Evolutionary conservation across 2,797 vertebrate species (phyloP), one percentile per base, ranked within the genome.

Genomic region (Malurus splendens): DNA sequence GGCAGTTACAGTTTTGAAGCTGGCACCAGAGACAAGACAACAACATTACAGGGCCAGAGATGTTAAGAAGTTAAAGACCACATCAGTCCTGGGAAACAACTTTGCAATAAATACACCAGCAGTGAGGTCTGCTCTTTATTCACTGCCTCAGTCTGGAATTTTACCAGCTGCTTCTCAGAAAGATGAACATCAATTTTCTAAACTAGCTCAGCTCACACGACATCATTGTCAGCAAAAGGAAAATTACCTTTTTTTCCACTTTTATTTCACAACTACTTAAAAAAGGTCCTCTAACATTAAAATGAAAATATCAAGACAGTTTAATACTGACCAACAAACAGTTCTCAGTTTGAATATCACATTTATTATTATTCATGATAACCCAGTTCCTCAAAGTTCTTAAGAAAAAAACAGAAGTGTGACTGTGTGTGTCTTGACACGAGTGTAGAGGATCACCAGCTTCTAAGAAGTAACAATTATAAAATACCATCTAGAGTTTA

Each of bases 1-100:
- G 68, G 92, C 60, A 93, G 88, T 73, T 81, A 47, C 28, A 93
- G 76, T 93, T 95, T 91, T 89, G 89, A 95, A 94, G 83, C 80
- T 93, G 93, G 95, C 93, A 38, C 94, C 87, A 94, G 76, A 59
- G 39, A 77, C 77, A 78, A 87, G 88, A 94, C 3, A 0, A 93
- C 68, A 64, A 93, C 80, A 75, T 87, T 75, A 92, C 38, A 92
- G 64, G 30, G 93, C 45, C 71, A 86, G 74, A 65, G 76, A 89
- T 25, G 32, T 42, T 77, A 57, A 65, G 44, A 94, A 90, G 73
- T 68, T 83, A 80, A 64, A 87, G 66, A 65, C 30, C 74, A 92
- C 47, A 16, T 45, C 60, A 89, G 86, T 14, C 30, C 56, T 92
- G 71, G 65, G 82, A 76, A 91, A 85, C 39, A 75, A 17, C 32